Base-by-base conservation (phyloP, 1,140 invertebrate species). In the Oncopodura yosiiana region DNA sequence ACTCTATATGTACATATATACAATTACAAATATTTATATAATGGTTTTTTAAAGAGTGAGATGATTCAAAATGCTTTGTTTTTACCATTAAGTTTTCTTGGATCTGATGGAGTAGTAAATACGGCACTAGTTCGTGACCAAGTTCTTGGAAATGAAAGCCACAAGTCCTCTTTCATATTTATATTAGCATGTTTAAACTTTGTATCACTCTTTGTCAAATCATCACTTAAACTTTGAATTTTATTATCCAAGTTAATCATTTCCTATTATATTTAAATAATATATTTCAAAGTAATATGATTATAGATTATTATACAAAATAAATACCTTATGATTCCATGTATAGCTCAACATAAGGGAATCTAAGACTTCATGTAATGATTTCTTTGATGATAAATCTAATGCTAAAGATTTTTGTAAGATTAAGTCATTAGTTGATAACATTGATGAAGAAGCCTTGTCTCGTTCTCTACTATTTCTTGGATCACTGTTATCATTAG, bases 101-200 rank as follows among this genome's bases (percentile, higher is more conserved):
- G n/a, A 34, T 56, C 53, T 19, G 26, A 42, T 14, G 61, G 61
- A 24, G 54, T 27, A 12, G 43, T 41, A 54, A 62, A 62, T 2
- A 56, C 53, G 18, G 56, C 56, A 36, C 46, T 56, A 12, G 27
- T 39, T 11, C 41, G 36, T 0, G 61, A 53, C 49, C 61, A 62
- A 0, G 61, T 59, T 34, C 54, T 37, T 12, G 61, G 61, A 19
- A 56, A 51, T 3, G 49, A 29, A 14, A 62, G 42, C 61, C 61
- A 62, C 12, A 55, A 26, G 36, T 56, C 51, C 26, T 62, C 61
- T 32, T 45, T 52, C 42, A 62, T 44, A 1, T 39, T 29, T 14
- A 62, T 58, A 6, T 49, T 56, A 5, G 39, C 39, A 11, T 51
- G 16, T 46, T 58, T 49, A 29, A 62, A 59, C 37, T 49, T 53